Evolutionary conservation across 1,140 invertebrate genomes (phyloP).

Genomic region (Aphaenogaster ashmeadi): DNA sequence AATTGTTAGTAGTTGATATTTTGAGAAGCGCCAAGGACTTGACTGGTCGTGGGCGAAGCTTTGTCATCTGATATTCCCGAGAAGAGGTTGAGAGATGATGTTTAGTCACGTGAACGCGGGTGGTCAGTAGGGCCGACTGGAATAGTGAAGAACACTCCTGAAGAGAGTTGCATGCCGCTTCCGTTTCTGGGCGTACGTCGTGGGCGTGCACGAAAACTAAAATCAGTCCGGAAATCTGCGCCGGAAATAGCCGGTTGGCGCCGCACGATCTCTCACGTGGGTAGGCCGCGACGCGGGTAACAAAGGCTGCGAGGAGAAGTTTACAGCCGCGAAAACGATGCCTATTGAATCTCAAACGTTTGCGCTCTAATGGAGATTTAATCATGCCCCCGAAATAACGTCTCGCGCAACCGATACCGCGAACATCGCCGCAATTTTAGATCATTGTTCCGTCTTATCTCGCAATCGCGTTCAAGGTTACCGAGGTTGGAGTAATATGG

Average conservation of each 20-base stretch:
- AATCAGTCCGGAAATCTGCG: conserved; percentile 53
- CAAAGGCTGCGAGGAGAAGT: conserved; percentile 46
- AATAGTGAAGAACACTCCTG: conserved; percentile 14
- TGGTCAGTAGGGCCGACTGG: conserved; percentile 6
- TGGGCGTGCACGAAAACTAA: conserved; percentile 65
- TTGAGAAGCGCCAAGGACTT: not conserved
- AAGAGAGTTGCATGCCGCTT: conserved; percentile 22
- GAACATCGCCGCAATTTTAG: conserved; percentile 35
- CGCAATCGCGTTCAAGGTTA: conserved; percentile 25
- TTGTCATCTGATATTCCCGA: conserved; percentile 29
- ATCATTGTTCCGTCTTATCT: conserved; percentile 47
- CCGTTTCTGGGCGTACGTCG: conserved; percentile 48
- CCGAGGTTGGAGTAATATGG: not conserved
- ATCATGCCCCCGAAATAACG: conserved; percentile 49
- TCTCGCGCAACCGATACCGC: not conserved
- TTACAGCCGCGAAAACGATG: conserved; percentile 39
- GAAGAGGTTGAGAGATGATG: conserved; percentile 32
- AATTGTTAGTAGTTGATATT: not conserved
- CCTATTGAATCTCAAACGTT: conserved; percentile 42
- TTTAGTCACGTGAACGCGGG: conserved; percentile 16
- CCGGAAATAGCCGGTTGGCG: conserved; percentile 53
- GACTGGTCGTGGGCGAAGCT: not conserved
- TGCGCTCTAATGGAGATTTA: conserved; percentile 48
- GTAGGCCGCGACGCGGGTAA: conserved; percentile 28
- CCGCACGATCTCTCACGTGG: conserved; percentile 54